These are phyloP conservation scores for Hippopotamus amphibius DNA, from an alignment of 2,113 vertebrate species.

Conservation along the genomic window DNA sequence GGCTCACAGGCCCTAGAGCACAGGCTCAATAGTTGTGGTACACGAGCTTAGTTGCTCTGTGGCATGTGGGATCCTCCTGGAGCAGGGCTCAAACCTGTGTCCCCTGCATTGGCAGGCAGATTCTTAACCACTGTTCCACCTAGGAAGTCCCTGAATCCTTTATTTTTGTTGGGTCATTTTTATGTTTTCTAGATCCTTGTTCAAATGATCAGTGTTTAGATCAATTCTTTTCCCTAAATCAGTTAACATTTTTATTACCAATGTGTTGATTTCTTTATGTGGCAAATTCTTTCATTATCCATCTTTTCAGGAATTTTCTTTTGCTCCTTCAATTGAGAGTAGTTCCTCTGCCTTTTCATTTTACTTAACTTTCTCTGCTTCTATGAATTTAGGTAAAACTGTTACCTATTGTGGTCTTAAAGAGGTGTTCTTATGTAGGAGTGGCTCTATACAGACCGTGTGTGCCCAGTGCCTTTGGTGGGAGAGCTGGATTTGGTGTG, in stretches of 20 bases:
- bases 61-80: too few species aligned
- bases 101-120: too few species aligned
- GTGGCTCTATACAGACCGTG: neutral
- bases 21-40: too few species aligned
- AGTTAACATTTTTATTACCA: neutral
- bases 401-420: neutral
- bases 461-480: neutral
- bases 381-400: neutral
- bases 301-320: neutral
- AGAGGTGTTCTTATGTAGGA: neutral
- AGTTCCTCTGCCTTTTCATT: neutral
- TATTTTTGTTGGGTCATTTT: neutral
- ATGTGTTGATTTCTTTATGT: neutral
- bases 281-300: neutral
- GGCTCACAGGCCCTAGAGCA: too few species aligned
- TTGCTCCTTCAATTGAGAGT: neutral
- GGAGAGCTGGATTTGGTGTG: neutral
- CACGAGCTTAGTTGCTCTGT: too few species aligned
- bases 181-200: neutral
- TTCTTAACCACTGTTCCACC: too few species aligned
- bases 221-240: neutral
- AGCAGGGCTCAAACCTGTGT: too few species aligned
- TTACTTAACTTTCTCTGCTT: neutral
- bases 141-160: neutral
- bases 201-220: neutral